Evolutionary conservation across 1,140 invertebrate genomes (phyloP).

Genomic region (Tetramorium alpestre): DNA sequence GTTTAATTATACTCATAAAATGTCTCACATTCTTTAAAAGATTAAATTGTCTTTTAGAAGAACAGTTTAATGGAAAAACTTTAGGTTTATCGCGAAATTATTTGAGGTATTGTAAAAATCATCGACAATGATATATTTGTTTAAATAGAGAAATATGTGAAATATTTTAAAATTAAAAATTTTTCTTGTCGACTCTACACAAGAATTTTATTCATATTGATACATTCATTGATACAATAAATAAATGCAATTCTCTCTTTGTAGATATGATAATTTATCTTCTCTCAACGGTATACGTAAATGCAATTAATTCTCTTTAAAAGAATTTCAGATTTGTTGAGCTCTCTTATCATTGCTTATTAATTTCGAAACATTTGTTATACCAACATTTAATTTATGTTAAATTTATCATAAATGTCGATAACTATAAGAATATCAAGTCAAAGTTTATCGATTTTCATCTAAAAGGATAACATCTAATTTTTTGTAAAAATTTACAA

Average conservation of each 20-base stretch:
- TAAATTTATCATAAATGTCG: not conserved
- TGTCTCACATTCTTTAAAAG: not conserved
- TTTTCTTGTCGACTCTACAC: not conserved
- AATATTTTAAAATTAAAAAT: not conserved
- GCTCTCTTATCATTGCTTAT: not conserved
- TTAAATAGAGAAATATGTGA: not conserved
- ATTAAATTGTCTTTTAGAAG: not conserved
- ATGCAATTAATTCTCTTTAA: not conserved
- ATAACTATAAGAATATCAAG: too few relatives aligned
- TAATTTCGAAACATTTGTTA: not conserved
- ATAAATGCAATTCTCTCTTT: constrained; percentile 1
- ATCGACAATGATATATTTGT: not conserved
- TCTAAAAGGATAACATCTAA: not conserved
- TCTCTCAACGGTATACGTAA: not conserved
- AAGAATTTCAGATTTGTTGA: not conserved
- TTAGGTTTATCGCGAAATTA: not conserved
- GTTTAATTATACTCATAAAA: not conserved
- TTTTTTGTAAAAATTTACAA: not conserved
- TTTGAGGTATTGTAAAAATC: not conserved
- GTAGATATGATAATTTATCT: not conserved
- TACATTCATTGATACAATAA: not conserved
- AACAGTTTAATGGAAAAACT: not conserved
- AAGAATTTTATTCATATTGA: not conserved
- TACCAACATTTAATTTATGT: too few relatives aligned
- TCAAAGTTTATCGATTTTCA: not conserved